A percentile compares a stretch with the other conserved stretches of the same genome.
These are phyloP conservation scores for Himalopsyche japonica DNA, from an alignment of 2,888 invertebrate species.

Conservation along the genomic window DNA sequence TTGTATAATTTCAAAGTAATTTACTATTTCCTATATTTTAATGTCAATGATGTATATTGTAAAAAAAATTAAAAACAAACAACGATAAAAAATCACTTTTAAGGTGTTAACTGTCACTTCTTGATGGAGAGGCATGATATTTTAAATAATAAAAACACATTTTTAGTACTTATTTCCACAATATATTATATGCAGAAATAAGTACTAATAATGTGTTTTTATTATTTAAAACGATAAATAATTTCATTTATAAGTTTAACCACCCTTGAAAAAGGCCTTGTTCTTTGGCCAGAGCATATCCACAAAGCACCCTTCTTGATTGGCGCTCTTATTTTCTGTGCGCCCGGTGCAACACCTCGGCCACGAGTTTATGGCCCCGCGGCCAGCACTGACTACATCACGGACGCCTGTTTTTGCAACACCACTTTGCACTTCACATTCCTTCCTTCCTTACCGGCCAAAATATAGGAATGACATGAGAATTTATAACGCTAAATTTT, in stretches of 20 bases:
- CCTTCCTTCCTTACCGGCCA: neutral
- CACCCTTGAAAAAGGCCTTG: neutral
- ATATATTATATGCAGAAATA: no score
- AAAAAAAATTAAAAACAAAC: no score
- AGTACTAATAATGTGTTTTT: no score
- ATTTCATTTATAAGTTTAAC: neutral
- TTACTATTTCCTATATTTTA: no score
- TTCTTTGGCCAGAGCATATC: neutral
- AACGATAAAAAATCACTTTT: no score
- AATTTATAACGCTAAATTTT: neutral
- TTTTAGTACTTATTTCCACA: no score
- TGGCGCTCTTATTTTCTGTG: neutral
- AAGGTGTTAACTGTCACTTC: no score
- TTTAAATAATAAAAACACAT: no score
- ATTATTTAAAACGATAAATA: no score
- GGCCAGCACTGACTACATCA: conserved; percentile 20
- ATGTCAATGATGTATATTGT: no score
- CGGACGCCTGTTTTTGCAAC: conserved; percentile 18
- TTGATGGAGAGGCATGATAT: no score
- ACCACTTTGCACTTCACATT: conserved; percentile 34
- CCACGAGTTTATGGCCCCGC: conserved; percentile 5
- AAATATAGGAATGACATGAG: neutral
- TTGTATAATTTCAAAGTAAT: no score
- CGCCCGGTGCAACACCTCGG: neutral
- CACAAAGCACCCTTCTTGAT: neutral